Evolutionary conservation across 1,140 invertebrate genomes (phyloP).

Genomic region (Amphibalanus amphitrite): DNA sequence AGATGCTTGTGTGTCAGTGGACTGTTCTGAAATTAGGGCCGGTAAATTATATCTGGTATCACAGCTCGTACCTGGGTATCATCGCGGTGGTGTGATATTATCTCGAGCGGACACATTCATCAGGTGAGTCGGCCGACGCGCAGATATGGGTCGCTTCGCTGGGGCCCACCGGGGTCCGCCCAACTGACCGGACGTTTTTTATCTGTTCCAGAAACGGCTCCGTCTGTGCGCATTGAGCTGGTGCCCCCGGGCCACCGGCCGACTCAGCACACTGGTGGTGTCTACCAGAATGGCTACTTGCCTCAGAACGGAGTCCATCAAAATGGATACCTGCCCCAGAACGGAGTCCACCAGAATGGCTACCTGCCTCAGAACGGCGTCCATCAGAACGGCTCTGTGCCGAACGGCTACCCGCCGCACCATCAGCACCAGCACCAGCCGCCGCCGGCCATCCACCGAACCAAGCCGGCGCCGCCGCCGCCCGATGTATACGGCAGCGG

Average conservation of each 20-base stretch:
- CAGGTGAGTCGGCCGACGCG: neutral
- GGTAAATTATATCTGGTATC: neutral
- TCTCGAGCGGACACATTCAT: neutral
- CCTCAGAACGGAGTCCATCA: too few relatives aligned
- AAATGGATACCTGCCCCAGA: too few relatives aligned
- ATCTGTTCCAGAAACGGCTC: neutral
- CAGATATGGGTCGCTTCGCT: neutral
- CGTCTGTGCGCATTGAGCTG: neutral
- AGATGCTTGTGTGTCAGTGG: neutral
- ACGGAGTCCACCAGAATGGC: too few relatives aligned
- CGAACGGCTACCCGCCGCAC: neutral
- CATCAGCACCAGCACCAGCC: neutral
- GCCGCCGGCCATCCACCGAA: neutral
- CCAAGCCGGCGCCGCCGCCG: slow-evolving; percentile 3
- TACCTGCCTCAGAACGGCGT: too few relatives aligned
- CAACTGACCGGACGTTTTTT: neutral
- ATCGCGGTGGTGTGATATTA: neutral
- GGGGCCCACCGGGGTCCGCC: neutral
- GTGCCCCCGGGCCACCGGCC: neutral
- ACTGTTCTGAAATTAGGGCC: neutral
- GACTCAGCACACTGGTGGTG: neutral
- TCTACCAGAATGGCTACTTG: neutral
- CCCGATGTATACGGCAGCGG: neutral
- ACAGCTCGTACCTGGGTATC: neutral
- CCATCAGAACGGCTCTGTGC: too few relatives aligned